Percentiles rank a stretch among this genome's conserved stretches.
Evolutionary conservation across 2,113 vertebrate genomes (phyloP).

Genomic region (Barbus barbus): DNA sequence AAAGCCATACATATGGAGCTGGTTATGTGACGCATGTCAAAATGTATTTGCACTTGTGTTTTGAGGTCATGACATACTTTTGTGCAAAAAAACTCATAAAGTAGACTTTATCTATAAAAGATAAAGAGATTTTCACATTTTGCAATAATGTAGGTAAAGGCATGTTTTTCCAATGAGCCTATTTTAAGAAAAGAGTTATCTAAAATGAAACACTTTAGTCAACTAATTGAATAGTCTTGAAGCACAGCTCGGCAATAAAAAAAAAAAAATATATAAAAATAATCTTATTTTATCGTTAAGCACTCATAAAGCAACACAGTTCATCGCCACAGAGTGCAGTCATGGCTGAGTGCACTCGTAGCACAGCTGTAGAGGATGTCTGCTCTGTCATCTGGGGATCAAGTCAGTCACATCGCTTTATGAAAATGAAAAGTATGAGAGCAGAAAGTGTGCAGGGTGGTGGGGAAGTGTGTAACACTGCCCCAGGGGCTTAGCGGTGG

Average conservation of each 20-base stretch:
- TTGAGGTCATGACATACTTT: neutral
- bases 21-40: neutral
- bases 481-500: slow-evolving; percentile 44
- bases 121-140: neutral
- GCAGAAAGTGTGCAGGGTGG: slow-evolving; percentile 52
- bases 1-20: neutral
- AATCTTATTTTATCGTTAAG: too few relatives aligned
- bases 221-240: neutral
- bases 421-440: slow-evolving; percentile 39
- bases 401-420: neutral
- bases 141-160: neutral
- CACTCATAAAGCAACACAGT: neutral
- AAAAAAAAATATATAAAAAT: too few relatives aligned
- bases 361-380: neutral
- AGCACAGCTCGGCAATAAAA: neutral
- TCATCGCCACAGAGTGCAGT: slow-evolving; percentile 6
- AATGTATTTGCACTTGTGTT: neutral
- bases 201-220: neutral
- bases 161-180: neutral
- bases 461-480: slow-evolving; percentile 18
- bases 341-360: neutral
- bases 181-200: neutral
- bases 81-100: neutral
- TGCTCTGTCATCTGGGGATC: neutral
- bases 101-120: neutral